Percentiles rank a stretch among this genome's conserved stretches.
phyloP scores from a whole-genome alignment of 2,797 vertebrate genomes.

The Gallinago nigripennis region DNA sequence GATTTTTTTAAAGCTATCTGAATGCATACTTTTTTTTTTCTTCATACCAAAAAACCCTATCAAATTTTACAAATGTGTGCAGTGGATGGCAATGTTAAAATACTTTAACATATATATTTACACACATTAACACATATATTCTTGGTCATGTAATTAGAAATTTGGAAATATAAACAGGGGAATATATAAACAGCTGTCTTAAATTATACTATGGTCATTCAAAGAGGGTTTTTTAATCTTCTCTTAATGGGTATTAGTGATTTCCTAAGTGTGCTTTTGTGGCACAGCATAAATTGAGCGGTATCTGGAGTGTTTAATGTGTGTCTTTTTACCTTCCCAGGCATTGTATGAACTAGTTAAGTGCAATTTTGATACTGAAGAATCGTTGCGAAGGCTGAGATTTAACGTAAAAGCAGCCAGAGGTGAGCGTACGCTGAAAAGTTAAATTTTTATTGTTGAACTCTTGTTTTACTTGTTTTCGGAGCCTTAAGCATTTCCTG shows the following conservation, averaged over 20 bases:
- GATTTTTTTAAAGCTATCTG: background rate
- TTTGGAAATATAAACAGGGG: background rate
- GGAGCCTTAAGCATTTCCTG: background rate
- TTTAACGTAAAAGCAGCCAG: slow-evolving; percentile 94
- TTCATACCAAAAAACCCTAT: fast-evolving
- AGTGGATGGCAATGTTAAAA: background rate
- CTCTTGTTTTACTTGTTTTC: background rate
- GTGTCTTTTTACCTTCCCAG: slow-evolving; percentile 68
- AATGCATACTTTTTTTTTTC: background rate
- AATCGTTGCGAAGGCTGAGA: slow-evolving; percentile 91
- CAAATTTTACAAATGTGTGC: background rate
- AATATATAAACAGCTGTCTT: background rate
- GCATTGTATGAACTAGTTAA: slow-evolving; percentile 96
- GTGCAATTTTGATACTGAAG: slow-evolving; percentile 94
- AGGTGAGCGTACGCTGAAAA: slow-evolving; percentile 78
- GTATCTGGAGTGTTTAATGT: background rate
- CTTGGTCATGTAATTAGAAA: background rate
- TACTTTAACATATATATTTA: background rate
- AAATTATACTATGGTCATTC: background rate
- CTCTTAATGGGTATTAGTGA: background rate
- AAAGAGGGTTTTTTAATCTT: background rate
- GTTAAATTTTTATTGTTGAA: fast-evolving
- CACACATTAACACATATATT: background rate
- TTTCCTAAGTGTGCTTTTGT: background rate
- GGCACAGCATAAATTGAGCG: background rate